Evolutionary conservation across 2,113 vertebrate species (phyloP), one percentile per base, ranked within the genome.

Genomic region (Carlito syrichta): DNA sequence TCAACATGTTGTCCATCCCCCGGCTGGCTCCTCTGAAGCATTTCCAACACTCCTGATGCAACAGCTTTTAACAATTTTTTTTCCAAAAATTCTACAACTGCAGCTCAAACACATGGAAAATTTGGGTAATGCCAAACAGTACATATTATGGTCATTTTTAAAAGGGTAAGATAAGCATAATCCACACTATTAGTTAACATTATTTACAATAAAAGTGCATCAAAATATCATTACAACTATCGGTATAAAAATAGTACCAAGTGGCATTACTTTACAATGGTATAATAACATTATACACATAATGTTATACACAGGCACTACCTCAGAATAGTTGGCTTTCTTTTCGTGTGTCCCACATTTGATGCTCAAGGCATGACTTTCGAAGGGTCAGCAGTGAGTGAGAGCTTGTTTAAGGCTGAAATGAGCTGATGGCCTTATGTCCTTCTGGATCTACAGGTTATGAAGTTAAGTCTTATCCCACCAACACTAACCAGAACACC

Each of bases 11-110:
- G 97, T 96, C 89, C 93, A 38, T 94, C 91, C 89, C 92, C 81
- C 81, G 68, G 97, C 16, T 95, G 95, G 20, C 89, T 85, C 6
- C 16, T 95, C 91, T 96, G 94, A 98, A 98, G 92, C 71, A 97
- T 58, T 97, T 97, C 95, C 96, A 96, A 96, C 94, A 98, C 97
- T 84, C 89, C 86, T 97, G 2, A 60, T 92, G 58, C 20, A 87
- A 97, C 52, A 68, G 79, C 56, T 96, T 97, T 96, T 52, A 78
- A 95, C 38, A 54, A 71, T 94, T 93, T 81, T 69, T 48, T 35
- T 66, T 66, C 7, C 14, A 54, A 83, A 83, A 85, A 14, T 30
- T 60, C 43, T 83, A 27, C 14, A 91, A 81, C 45, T 50, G 50
- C n/a, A 54, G 89, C 43, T 89, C 81, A 96, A 78, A 95, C 1